Base-by-base conservation (phyloP, 2,888 invertebrate genomes). In the Athalia cordata region DNA sequence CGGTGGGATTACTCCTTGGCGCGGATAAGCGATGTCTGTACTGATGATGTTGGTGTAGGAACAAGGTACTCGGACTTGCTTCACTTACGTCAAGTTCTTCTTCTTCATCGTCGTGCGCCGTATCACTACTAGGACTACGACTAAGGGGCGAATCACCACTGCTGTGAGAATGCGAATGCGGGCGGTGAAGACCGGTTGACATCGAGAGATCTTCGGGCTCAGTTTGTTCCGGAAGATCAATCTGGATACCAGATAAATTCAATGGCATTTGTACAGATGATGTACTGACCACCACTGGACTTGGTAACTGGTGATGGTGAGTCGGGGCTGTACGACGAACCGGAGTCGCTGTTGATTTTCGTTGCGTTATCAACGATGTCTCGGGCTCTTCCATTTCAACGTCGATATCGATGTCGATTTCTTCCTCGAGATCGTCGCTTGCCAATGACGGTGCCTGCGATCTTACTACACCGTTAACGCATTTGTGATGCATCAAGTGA, bases 131-230 rank as follows among this genome's bases (percentile, higher is more conserved):
- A 1, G 87, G 87, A 66, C 91, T 91, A 52, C 89, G 89, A 29
- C 91, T 91, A 79, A 90, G 78, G 1, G 92, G 92, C 0, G 92
- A 92, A 74, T 87, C 89, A 0, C 91, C 91, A 79, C 91, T 91
- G 83, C 91, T 91, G 83, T 92, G 92, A 3, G 92, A 92, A 29
- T 88, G 88, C 0, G 88, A 88, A 55, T 86, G 87, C 0, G 86
- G 84, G 76, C 87, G 83, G 82, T 91, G 90, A 82, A 91, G 85
- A 0, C 92, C 91, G 5, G 92, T 92, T 67, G 92, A 93, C 93
- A 97, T 94, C 77, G 96, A 96, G 81, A 97, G 92, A 89, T 97
- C 97, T 89, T 97, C 97, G 6, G 97, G 97, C 89, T 97, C 97
- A 3, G 97, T 97, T 91, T 97, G 97, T 89, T 95, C 96, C 15